Percentiles rank a stretch among this genome's conserved stretches.
phyloP scores from a whole-genome alignment of 2,797 vertebrate genomes.

The Sandelia bainsii region DNA sequence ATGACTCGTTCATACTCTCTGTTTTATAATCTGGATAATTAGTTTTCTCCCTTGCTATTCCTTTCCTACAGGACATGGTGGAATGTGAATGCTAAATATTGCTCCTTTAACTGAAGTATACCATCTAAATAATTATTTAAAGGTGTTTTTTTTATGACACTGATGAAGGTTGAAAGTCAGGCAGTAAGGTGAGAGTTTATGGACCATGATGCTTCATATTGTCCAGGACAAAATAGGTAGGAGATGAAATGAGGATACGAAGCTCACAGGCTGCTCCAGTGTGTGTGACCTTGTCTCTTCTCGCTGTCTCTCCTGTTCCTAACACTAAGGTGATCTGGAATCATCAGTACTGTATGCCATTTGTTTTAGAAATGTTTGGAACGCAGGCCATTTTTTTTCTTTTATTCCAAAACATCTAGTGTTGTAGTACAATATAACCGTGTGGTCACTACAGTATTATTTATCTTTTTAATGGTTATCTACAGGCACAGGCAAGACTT shows the following conservation, averaged over 20 bases:
- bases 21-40: conserved; percentile 73
- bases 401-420: no score
- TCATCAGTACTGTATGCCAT: conserved; percentile 2
- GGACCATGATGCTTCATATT: conserved; percentile 40
- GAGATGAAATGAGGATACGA: conserved; percentile 39
- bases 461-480: no score
- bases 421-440: no score
- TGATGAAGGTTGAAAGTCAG: conserved; percentile 44
- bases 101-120: conserved; percentile 28
- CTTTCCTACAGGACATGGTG: conserved; percentile 40
- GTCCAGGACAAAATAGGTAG: conserved; percentile 36
- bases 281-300: conserved; percentile 24
- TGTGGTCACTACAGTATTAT: no score
- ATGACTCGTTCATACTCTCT: conserved; percentile 62
- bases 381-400: neutral
- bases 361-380: neutral
- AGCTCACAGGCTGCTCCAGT: conserved; percentile 28
- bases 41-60: conserved; percentile 46
- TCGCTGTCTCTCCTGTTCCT: neutral
- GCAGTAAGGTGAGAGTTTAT: conserved; percentile 39
- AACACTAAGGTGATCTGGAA: conserved; percentile 9
- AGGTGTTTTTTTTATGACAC: conserved; percentile 29
- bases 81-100: conserved; percentile 36
- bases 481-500: no score
- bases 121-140: conserved; percentile 37